Conservation (phyloP, 2,888 invertebrate species). For the Tridacna gigas region DNA sequence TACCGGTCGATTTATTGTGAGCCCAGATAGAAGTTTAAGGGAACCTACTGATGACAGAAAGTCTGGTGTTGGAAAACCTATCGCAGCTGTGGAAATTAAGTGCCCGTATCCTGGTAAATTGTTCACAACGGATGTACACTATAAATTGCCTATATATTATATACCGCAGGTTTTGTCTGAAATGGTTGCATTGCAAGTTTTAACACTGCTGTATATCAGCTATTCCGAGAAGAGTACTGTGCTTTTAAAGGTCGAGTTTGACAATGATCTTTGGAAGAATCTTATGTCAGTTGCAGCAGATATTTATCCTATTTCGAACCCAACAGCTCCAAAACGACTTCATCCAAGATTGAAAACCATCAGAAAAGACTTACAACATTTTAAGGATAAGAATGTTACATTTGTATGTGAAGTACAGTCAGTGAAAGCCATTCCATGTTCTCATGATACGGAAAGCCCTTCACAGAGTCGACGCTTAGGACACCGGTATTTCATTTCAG, state of each 20-base stretch:
- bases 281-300: too few relatives aligned
- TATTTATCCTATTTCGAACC: too few relatives aligned
- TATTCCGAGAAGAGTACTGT: constrained; percentile 32
- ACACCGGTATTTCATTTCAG: too few relatives aligned
- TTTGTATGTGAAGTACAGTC: too few relatives aligned
- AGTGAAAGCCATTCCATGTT: too few relatives aligned
- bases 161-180: constrained; percentile 45
- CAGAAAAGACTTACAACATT: too few relatives aligned
- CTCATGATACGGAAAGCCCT: too few relatives aligned
- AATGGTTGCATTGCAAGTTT: constrained; percentile 30
- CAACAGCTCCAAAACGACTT: too few relatives aligned
- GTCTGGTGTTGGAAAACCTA: not conserved
- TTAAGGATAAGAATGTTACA: too few relatives aligned
- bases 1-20: constrained; percentile 45
- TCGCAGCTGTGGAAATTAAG: constrained; percentile 51
- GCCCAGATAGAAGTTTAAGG: constrained; percentile 59
- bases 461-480: too few relatives aligned
- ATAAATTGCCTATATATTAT: constrained; percentile 44
- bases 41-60: not conserved
- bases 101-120: constrained; percentile 53
- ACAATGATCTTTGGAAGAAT: too few relatives aligned
- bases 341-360: too few relatives aligned
- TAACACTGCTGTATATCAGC: constrained; percentile 17
- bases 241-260: constrained; percentile 1
- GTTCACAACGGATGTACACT: constrained; percentile 34